These are phyloP conservation scores for Drosophila novamexicana DNA, from an alignment of 1,140 invertebrate species.

Conservation along the genomic window DNA sequence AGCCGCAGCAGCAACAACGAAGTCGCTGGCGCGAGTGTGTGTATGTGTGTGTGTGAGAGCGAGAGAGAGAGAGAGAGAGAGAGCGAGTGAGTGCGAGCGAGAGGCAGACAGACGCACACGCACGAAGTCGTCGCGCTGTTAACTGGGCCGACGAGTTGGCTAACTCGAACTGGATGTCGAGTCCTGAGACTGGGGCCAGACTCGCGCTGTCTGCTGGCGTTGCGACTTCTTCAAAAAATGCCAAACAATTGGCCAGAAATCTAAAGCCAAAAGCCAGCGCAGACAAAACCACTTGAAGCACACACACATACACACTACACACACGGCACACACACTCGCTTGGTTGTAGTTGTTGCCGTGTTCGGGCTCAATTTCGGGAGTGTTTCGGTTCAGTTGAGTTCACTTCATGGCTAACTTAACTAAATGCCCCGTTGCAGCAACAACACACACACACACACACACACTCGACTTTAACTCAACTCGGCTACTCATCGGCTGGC, in stretches of 20 bases:
- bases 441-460: constrained; percentile 25
- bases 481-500: constrained; percentile 62
- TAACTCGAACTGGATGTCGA: constrained; percentile 27
- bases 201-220: constrained; percentile 48
- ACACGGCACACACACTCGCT: constrained; percentile 11
- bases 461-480: constrained; percentile 53
- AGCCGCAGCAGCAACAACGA: constrained; percentile 35
- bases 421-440: constrained; percentile 75
- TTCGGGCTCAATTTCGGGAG: constrained; percentile 65
- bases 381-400: constrained; percentile 80
- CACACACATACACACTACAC: constrained; percentile 47
- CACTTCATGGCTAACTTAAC: constrained; percentile 83
- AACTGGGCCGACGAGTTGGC: constrained; percentile 68
- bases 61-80: constrained; percentile 5
- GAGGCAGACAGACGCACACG: constrained; percentile 22
- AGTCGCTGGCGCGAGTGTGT: constrained; percentile 19
- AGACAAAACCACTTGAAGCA: constrained; percentile 69
- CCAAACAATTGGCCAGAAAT: constrained; percentile 75
- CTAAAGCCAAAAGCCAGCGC: constrained; percentile 60
- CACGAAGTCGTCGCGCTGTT: constrained; percentile 48
- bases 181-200: constrained; percentile 15
- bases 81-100: constrained; percentile 9
- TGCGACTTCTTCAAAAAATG: constrained; percentile 61
- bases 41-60: constrained; percentile 6
- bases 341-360: constrained; percentile 53